phyloP scores from a whole-genome alignment of 1,140 invertebrate genomes.

The Aphelinus certus region DNA sequence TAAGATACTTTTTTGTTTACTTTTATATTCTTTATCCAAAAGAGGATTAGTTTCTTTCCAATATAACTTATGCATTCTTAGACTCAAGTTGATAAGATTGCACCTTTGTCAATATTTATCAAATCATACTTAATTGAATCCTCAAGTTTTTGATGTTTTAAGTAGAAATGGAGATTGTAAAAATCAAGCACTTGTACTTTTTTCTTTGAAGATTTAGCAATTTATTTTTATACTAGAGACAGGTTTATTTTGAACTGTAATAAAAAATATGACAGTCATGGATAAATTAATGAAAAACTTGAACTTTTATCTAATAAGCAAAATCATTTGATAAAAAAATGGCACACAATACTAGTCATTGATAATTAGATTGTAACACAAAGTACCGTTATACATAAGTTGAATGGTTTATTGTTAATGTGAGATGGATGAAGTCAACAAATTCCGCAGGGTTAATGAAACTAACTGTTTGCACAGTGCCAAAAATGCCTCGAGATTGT shows the following conservation, averaged over 20 bases:
- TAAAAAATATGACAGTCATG: constrained; percentile 8
- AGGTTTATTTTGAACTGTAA: background rate
- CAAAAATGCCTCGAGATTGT: constrained; percentile 35
- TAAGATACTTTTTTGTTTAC: constrained; percentile 7
- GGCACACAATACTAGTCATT: constrained; percentile 38
- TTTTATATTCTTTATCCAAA: background rate
- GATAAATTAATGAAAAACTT: constrained; percentile 4
- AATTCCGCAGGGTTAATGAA: constrained; percentile 27
- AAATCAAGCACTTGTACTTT: constrained; percentile 33
- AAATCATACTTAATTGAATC: constrained; percentile 23
- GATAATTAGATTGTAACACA: constrained; percentile 35
- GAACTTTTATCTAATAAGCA: constrained; percentile 15
- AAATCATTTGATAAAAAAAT: constrained; percentile 21
- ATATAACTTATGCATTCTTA: background rate
- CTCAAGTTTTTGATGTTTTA: constrained; percentile 15
- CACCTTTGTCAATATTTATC: constrained; percentile 26
- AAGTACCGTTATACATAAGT: constrained; percentile 30
- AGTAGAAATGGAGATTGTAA: constrained; percentile 18
- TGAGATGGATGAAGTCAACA: constrained; percentile 20
- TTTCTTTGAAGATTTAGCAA: constrained; percentile 18
- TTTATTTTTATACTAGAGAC: constrained; percentile 27
- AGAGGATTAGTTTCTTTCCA: background rate
- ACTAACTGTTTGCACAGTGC: constrained; percentile 32
- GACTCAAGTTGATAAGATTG: background rate
- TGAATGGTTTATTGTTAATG: constrained; percentile 17